Base-by-base conservation (phyloP, 2,888 invertebrate genomes). In the Callosobruchus maculatus region DNA sequence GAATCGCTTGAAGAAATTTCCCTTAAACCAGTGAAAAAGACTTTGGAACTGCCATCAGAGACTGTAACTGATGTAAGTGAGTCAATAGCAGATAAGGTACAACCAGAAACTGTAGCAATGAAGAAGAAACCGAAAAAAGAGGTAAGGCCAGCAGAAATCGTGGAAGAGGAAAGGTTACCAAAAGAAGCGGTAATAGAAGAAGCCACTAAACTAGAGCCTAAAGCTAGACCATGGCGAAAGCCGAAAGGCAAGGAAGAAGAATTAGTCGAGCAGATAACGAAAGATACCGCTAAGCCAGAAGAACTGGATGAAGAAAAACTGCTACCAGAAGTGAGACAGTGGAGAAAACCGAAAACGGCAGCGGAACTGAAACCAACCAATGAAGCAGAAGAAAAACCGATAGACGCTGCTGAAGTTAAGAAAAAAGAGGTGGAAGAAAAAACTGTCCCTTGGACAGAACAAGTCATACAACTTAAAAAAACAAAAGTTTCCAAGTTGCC, bases 1-100 rank as follows among this genome's bases (percentile, higher is more conserved):
- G 77, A 81, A 74, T 77, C 82, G 21, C 83, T 81, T 7, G 85
- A 86, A 80, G 81, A 81, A 26, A 81, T 86, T 49, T 74, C 80
- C n/a, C 76, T 86, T n/a, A 86, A 86, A 80, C 85, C 85, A 67
- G 49, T 49, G 13, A 13, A 49, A 49, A 49, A 18, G 49, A 49
- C 49, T 49, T 83, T 85, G 70, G 80, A 18, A 13, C 49, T 13
- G 49, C 9, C 13, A 49, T 49, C 49, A 13, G 49, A 49, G 13
- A 49, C 49, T 49, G 13, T 18, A 18, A 18, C 13, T 13, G 13
- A 49, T 13, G 72, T 79, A 30, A 78, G 77, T 74, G 73, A 76
- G 66, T 70, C 74, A 26, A 72, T 71, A 21, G 21, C 73, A 13
- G 72, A 76, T 22, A 77, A 78, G 75, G 20, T 69, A 4, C 22